Evolutionary conservation across 2,888 invertebrate species (phyloP), one percentile per base, ranked within the genome.

Genomic region (Hoplodrina blanda): DNA sequence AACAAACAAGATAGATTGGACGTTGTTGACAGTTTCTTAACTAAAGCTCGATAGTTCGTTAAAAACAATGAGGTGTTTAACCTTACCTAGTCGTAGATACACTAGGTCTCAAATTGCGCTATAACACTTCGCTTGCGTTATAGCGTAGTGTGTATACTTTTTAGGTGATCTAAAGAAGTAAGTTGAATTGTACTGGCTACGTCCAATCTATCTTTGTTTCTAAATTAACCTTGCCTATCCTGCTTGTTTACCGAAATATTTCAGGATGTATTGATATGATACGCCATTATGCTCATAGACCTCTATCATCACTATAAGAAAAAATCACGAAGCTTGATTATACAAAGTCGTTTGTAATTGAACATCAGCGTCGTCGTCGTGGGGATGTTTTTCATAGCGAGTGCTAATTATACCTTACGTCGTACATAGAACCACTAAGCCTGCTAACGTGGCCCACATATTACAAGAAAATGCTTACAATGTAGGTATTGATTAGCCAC

Each of bases 311-410:
- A 25, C 5, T 44, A 57, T 37, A 11, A 69, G 53, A 62, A 69
- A 66, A 66, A 65, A 66, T 56, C 62, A 62, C 44, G 60, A 74
- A 30, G 6, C 70, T 63, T 73, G 71, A 63, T 76, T 69, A 75
- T 71, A 74, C 46, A 79, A 80, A 82, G 80, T 83, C 65, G 69
- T 74, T 63, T 67, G 49, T 80, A 81, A 85, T 82, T 83, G 73
- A 77, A 76, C 70, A 62, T 70, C 62, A 74, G 44, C 46, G 46
- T 17, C 74, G 69, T 69, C 57, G 76, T 69, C 50, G 60, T 70
- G 60, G 82, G 76, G 80, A 79, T 63, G 82, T 85, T 83, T 85
- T 85, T 85, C 83, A 82, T 70, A 68, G 60, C 53, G 55, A 65
- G 63, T 69, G 54, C 62, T 69, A 75, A 74, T 74, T 69, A 75